Conservation (phyloP, 1,140 invertebrate species). For the Philotrypesis tridentata region DNA sequence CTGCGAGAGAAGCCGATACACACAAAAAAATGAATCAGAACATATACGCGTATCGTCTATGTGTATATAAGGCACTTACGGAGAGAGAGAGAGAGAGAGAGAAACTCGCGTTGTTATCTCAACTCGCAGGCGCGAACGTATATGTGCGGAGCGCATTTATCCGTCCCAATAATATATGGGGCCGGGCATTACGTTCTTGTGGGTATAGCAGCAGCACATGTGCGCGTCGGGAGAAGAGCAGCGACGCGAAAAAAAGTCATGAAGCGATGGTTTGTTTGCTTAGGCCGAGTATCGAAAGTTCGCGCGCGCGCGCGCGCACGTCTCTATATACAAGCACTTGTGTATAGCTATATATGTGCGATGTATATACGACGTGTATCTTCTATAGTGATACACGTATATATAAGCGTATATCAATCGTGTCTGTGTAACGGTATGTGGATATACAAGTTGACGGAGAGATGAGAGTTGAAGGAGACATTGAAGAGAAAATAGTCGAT, state of each 20-base stretch:
- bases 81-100: background rate
- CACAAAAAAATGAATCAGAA: constrained; percentile 5
- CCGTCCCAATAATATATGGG: background rate
- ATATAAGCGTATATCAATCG: too few species aligned
- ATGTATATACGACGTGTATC: too few species aligned
- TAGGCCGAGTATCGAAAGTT: constrained; percentile 62
- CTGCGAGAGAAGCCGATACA: background rate
- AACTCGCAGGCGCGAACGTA: background rate
- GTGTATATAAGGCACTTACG: background rate
- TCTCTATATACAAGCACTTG: constrained; percentile 22
- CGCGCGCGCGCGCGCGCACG: too few species aligned
- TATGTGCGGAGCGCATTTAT: background rate
- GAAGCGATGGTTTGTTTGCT: constrained; percentile 68
- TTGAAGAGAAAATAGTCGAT: too few species aligned
- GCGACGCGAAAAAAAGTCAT: constrained; percentile 59
- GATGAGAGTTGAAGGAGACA: too few species aligned
- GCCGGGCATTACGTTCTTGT: background rate
- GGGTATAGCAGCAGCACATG: too few species aligned
- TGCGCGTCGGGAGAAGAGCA: background rate
- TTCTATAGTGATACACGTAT: too few species aligned
- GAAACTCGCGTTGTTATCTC: background rate
- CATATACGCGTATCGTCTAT: background rate
- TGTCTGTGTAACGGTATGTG: too few species aligned
- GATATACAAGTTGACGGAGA: too few species aligned
- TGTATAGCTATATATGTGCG: too few species aligned